Evolutionary conservation across 2,113 vertebrate species (phyloP).

Genomic region (Isichthys henryi): DNA sequence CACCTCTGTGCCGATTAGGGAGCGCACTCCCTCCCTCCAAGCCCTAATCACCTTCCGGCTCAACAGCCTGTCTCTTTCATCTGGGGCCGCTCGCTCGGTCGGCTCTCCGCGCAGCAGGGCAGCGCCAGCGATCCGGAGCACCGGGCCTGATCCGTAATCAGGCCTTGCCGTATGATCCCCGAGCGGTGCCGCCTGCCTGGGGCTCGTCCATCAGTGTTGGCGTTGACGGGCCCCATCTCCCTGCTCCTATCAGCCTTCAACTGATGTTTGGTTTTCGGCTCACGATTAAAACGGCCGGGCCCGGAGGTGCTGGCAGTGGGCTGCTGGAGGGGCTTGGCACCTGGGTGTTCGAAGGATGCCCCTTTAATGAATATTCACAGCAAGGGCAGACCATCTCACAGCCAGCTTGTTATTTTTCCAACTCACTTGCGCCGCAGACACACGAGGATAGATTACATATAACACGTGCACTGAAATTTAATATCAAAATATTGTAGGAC

Average conservation of each 20-base stretch:
- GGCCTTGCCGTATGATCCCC: neutral
- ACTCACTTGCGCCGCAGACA: neutral
- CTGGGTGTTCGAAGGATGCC: neutral
- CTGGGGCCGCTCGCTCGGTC: neutral
- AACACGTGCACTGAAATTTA: neutral
- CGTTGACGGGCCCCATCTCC: neutral
- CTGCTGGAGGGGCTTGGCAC: neutral
- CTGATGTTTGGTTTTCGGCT: neutral
- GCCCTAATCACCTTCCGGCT: neutral
- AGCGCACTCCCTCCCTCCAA: neutral
- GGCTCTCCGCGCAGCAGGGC: neutral
- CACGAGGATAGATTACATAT: neutral
- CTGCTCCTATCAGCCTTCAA: neutral
- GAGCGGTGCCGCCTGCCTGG: neutral
- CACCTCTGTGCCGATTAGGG: neutral
- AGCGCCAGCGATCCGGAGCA: neutral
- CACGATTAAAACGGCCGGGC: neutral
- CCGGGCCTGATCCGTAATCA: neutral
- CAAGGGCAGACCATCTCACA: neutral
- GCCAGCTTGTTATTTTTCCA: neutral
- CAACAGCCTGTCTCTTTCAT: neutral
- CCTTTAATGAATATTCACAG: slow-evolving; percentile 1
- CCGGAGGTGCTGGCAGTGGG: neutral
- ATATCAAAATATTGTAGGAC: neutral
- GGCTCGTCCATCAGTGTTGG: neutral